Base-by-base conservation (phyloP, 2,113 vertebrate genomes). In the Aix galericulata region DNA sequence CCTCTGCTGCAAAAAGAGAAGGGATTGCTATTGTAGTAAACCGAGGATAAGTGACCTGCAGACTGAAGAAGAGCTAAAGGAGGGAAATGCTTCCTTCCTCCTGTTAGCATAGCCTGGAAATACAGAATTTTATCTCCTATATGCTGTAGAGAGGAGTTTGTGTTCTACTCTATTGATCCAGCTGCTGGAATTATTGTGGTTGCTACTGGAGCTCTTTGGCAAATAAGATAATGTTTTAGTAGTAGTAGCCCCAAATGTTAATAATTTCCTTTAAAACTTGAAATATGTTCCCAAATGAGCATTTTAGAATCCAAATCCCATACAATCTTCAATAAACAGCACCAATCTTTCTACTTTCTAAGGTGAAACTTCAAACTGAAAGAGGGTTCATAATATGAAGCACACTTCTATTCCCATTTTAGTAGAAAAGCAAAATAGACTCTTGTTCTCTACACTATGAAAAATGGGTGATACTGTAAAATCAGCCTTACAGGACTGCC, bases 301-400 rank as follows among this genome's bases (percentile, higher is more conserved):
- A 17, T 69, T 91, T 91, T 55, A 34, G 25, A 88, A 75, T 81
- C 27, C 27, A 78, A 55, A 82, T 67, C 89, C 14, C 48, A 60
- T 21, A 0, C 72, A 20, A n/a, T 53, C 20, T 87, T 78, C 56
- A 75, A 62, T 38, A 84, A 87, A 34, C 0, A 1, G 46, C 0
- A 0, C 46, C 71, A 58, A 48, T 23, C 53, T 72, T 67, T 83
- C 55, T 59, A 12, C n/a, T 48, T 26, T 21, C 23, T 34, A 34
- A 31, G 27, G 40, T 18, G 31, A 66, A 66, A 31, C 3, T 31
- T 66, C 17, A 66, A 66, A 31, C 38, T 31, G 27, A 42, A 66
- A 31, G 21, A 31, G 29, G 18, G 42, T 63, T 95, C 21, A 2
- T 53, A 36, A 36, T 42, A 36, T 44, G 40, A 75, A 67, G 46